Percentiles rank a stretch among this genome's conserved stretches.
These are phyloP conservation scores for Tipula unca DNA, from an alignment of 2,888 invertebrate genomes.

Conservation along the genomic window DNA sequence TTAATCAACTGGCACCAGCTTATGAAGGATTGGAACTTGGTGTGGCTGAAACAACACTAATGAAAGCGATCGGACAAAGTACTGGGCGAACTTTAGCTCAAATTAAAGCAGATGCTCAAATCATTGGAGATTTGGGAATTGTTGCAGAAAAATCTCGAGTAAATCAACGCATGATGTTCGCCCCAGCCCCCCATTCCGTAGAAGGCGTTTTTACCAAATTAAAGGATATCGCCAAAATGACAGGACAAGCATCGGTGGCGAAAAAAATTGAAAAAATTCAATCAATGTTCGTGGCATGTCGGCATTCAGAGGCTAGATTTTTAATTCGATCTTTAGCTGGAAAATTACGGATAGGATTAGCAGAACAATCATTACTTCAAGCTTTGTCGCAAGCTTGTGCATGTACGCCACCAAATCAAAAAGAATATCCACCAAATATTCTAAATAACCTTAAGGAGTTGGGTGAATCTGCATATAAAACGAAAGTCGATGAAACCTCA, in stretches of 20 bases:
- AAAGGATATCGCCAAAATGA: constrained; percentile 77
- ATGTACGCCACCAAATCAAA: constrained; percentile 65
- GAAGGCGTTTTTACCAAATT: constrained; percentile 70
- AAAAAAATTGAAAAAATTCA: constrained; percentile 91
- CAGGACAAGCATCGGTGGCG: constrained; percentile 65
- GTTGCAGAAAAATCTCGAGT: constrained; percentile 80
- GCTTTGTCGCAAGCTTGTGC: constrained; percentile 81
- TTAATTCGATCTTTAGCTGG: constrained; percentile 85
- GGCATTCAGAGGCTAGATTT: constrained; percentile 78
- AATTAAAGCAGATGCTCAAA: constrained; percentile 54
- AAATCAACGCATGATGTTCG: constrained; percentile 81
- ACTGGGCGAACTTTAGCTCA: constrained; percentile 79
- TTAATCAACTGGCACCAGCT: constrained; percentile 94
- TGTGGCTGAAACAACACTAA: constrained; percentile 87
- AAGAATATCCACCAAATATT: constrained; percentile 49
- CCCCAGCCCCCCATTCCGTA: constrained; percentile 69
- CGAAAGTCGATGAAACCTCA: constrained; percentile 62
- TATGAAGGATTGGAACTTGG: constrained; percentile 90
- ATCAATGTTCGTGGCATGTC: constrained; percentile 84
- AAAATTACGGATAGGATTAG: constrained; percentile 91
- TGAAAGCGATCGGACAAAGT: constrained; percentile 88
- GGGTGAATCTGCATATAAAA: constrained; percentile 61
- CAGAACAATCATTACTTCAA: constrained; percentile 90
- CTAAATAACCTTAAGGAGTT: constrained; percentile 56
- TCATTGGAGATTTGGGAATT: constrained; percentile 79